These are phyloP conservation scores for Felis chaus DNA, from an alignment of 2,113 vertebrate species.

Conservation along the genomic window DNA sequence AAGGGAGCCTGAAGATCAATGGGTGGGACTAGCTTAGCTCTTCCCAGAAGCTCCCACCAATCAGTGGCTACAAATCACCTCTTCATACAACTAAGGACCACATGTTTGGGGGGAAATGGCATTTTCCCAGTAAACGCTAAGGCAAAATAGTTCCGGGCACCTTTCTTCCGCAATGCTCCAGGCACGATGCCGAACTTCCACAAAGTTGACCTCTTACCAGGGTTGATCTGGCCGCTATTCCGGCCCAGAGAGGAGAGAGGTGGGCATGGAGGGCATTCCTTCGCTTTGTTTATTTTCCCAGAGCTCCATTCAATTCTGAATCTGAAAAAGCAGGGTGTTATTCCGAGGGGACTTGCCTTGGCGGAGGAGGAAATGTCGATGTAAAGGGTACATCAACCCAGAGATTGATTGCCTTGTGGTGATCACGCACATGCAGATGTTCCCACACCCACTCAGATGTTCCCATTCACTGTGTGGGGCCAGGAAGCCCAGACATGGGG, in stretches of 20 bases:
- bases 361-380: neutral
- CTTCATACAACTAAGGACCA: neutral
- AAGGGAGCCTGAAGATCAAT: neutral
- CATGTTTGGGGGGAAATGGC: accelerated
- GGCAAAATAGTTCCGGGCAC: neutral
- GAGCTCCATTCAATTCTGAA: neutral
- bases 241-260: accelerated
- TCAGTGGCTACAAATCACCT: neutral
- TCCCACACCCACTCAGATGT: neutral
- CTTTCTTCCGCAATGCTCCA: neutral
- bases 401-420: neutral
- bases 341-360: accelerated
- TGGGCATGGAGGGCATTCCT: no score
- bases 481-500: neutral
- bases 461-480: accelerated
- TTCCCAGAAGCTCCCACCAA: neutral
- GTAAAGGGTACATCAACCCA: neutral
- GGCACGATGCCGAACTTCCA: neutral
- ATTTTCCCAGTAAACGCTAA: neutral
- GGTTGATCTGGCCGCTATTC: neutral
- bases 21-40: neutral
- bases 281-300: neutral
- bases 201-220: neutral
- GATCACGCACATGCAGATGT: accelerated
- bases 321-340: neutral